A percentile compares a stretch with the other conserved stretches of the same genome.
Conservation (phyloP, 2,113 vertebrate species). For the Cynopterus brachyotis region DNA sequence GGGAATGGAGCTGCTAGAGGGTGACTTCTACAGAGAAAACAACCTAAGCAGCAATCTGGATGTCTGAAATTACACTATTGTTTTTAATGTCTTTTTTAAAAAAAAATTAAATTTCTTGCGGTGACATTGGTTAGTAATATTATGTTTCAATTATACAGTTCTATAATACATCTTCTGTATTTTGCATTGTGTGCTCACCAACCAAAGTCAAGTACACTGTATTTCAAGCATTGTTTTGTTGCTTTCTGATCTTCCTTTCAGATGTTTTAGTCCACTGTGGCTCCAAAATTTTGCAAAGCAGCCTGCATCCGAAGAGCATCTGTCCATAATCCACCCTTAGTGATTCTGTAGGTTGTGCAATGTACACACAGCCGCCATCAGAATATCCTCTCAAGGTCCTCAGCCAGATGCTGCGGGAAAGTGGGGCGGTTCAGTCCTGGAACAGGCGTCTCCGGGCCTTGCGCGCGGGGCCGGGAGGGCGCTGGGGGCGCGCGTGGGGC, state of each 20-base stretch:
- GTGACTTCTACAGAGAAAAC: not conserved
- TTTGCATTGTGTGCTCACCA: not conserved
- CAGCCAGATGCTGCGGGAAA: not conserved
- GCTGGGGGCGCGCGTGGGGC: not conserved
- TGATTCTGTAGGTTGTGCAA: not conserved
- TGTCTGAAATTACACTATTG: not conserved
- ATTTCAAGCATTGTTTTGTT: not conserved
- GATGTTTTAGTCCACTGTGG: not conserved
- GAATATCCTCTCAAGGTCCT: not conserved
- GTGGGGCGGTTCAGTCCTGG: not conserved
- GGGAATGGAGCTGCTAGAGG: not conserved
- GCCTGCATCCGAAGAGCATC: not conserved
- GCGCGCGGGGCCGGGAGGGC: not conserved
- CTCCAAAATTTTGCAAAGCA: not conserved
- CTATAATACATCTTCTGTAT: not conserved
- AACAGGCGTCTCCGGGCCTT: constrained; percentile 18
- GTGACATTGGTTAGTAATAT: not conserved
- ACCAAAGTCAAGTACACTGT: not conserved
- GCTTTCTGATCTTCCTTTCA: not conserved
- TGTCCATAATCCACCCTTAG: not conserved
- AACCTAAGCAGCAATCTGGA: not conserved
- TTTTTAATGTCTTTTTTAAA: not conserved
- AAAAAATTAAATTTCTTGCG: not conserved
- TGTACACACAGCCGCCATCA: no score
- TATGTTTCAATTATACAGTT: not conserved